Percentiles rank a stretch among this genome's conserved stretches.
Evolutionary conservation across 2,888 invertebrate species (phyloP).

Genomic region (Blastobasis adustella): DNA sequence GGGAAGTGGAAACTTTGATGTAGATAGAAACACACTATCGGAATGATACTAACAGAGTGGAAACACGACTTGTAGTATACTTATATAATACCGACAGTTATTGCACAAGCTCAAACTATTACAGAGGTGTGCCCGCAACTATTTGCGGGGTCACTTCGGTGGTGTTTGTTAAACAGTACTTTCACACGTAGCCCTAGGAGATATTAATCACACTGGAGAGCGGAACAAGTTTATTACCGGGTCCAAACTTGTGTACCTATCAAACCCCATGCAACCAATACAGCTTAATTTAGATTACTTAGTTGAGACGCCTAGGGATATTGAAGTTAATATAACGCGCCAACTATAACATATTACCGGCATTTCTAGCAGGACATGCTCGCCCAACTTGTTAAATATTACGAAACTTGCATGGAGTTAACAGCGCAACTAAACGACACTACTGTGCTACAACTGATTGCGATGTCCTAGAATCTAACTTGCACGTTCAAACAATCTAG

Average conservation of each 20-base stretch:
- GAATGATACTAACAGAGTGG: too few relatives aligned
- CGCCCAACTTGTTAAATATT: slow-evolving; percentile 1
- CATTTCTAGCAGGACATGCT: neutral
- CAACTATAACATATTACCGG: slow-evolving; percentile 19
- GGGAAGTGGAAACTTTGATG: too few relatives aligned
- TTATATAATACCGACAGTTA: too few relatives aligned
- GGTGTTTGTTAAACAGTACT: too few relatives aligned
- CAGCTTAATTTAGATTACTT: slow-evolving; percentile 31
- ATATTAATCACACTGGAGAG: slow-evolving; percentile 26
- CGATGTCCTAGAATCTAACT: neutral
- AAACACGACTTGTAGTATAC: too few relatives aligned
- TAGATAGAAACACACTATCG: too few relatives aligned
- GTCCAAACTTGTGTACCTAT: slow-evolving; percentile 24
- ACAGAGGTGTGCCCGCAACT: too few relatives aligned
- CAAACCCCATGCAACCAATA: slow-evolving; percentile 20
- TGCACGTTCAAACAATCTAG: too few relatives aligned
- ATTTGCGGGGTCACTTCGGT: too few relatives aligned
- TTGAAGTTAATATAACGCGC: slow-evolving; percentile 18
- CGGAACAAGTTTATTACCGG: slow-evolving; percentile 27
- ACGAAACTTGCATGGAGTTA: neutral
- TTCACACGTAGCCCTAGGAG: neutral
- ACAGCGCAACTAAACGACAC: too few relatives aligned
- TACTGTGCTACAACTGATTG: too few relatives aligned
- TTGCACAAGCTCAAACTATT: too few relatives aligned
- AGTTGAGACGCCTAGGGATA: slow-evolving; percentile 26